These are phyloP conservation scores for Anastrepha obliqua DNA, from an alignment of 1,140 invertebrate genomes.

Conservation along the genomic window DNA sequence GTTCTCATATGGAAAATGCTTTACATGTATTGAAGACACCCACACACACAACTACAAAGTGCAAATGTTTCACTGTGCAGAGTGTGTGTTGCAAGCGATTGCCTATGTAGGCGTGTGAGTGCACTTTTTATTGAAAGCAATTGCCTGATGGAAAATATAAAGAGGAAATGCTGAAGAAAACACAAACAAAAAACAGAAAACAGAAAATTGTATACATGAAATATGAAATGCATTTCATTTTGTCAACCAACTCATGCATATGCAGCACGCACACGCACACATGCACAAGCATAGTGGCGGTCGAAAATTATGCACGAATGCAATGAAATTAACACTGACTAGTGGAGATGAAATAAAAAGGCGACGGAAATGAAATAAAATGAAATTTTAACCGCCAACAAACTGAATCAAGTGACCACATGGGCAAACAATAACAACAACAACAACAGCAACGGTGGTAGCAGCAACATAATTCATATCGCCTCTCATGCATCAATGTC, in stretches of 20 bases:
- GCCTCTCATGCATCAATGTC: slow-evolving; percentile 43
- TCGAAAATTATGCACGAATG: slow-evolving; percentile 6
- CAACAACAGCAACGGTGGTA: background rate
- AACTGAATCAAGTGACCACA: slow-evolving; percentile 44
- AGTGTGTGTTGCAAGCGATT: background rate
- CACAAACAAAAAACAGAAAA: slow-evolving; percentile 6
- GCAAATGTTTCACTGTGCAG: background rate
- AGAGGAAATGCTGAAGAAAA: background rate
- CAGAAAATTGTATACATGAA: background rate
- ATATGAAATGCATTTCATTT: slow-evolving; percentile 33
- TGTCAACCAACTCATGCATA: slow-evolving; percentile 43
- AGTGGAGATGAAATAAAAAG: slow-evolving; percentile 9
- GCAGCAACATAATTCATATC: slow-evolving; percentile 34
- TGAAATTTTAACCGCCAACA: slow-evolving; percentile 49
- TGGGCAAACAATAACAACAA: background rate
- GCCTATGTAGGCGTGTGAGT: background rate
- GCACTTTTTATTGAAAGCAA: slow-evolving; percentile 36
- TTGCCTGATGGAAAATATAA: slow-evolving; percentile 1
- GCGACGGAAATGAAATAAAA: slow-evolving; percentile 42
- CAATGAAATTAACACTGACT: slow-evolving; percentile 41
- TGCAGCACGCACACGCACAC: background rate
- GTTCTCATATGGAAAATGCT: slow-evolving; percentile 14
- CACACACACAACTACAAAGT: background rate
- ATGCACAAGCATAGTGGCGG: background rate
- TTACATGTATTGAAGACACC: background rate